Conservation (phyloP, 1,140 invertebrate genomes). For the Dinothrombium tinctorium region DNA sequence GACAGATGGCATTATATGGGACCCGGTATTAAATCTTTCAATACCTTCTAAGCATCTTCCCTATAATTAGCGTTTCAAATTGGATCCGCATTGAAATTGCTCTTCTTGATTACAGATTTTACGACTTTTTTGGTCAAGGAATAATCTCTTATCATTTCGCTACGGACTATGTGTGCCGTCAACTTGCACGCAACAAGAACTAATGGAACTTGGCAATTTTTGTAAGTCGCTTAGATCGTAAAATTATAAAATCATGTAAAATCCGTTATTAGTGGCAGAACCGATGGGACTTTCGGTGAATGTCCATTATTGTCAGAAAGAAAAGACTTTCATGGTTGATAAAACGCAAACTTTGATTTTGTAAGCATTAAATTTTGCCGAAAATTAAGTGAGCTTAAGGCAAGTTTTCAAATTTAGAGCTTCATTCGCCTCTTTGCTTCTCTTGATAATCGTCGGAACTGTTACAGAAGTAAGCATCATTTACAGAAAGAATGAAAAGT, state of each 20-base stretch:
- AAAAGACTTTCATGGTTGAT: neutral
- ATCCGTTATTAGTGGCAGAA: neutral
- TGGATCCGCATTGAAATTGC: neutral
- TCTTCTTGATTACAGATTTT: neutral
- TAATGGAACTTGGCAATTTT: constrained; percentile 12
- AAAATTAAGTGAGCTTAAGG: too few relatives aligned
- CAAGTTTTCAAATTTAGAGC: too few relatives aligned
- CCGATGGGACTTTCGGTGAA: neutral
- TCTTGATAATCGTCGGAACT: too few relatives aligned
- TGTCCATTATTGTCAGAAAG: constrained; percentile 2
- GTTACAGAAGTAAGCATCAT: too few relatives aligned
- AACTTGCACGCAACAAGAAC: constrained; percentile 14
- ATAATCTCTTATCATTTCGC: constrained; percentile 8
- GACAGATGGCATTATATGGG: constrained; percentile 1
- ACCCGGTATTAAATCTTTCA: neutral
- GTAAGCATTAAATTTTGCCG: neutral
- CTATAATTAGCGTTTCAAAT: neutral
- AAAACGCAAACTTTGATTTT: constrained; percentile 1
- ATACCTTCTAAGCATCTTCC: neutral
- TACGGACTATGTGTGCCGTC: constrained; percentile 15
- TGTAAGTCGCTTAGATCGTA: constrained; percentile 9
- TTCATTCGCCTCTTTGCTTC: too few relatives aligned
- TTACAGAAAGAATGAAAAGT: too few relatives aligned
- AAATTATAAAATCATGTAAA: neutral
- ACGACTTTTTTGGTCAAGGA: constrained; percentile 1